Conservation (phyloP, 2,888 invertebrate genomes). For the Deilephila elpenor region DNA sequence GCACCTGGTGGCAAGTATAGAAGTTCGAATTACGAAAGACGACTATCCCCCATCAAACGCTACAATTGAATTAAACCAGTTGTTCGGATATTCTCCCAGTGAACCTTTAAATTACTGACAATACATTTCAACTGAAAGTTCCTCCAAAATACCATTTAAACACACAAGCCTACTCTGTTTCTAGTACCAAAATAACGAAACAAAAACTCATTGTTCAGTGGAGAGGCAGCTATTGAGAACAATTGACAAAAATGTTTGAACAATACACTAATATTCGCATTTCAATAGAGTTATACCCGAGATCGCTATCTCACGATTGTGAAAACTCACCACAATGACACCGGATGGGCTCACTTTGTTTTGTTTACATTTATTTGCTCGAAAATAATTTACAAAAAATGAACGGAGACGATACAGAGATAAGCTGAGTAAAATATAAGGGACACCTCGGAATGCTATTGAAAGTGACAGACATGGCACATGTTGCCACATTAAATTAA, state of each 20-base stretch:
- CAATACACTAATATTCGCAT: slow-evolving; percentile 29
- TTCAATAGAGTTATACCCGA: slow-evolving; percentile 27
- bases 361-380: slow-evolving; percentile 73
- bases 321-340: slow-evolving; percentile 60
- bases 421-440: slow-evolving; percentile 57
- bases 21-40: too few species aligned
- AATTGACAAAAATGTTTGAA: slow-evolving; percentile 24
- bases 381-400: slow-evolving; percentile 66
- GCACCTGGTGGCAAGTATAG: too few species aligned
- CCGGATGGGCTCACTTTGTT: slow-evolving; percentile 68
- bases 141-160: too few species aligned
- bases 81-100: too few species aligned
- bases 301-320: slow-evolving; percentile 31
- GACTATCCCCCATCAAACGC: too few species aligned
- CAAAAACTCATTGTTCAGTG: slow-evolving; percentile 1
- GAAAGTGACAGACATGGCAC: slow-evolving; percentile 31
- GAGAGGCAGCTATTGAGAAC: neutral
- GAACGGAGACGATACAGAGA: slow-evolving; percentile 53
- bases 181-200: neutral
- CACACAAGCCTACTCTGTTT: neutral
- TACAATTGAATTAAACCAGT: too few species aligned
- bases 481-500: neutral
- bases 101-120: too few species aligned
- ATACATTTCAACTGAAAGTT: too few species aligned
- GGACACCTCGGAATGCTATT: slow-evolving; percentile 37